Base-by-base conservation (phyloP, 2,888 invertebrate species). In the Bugulina stolonifera region DNA sequence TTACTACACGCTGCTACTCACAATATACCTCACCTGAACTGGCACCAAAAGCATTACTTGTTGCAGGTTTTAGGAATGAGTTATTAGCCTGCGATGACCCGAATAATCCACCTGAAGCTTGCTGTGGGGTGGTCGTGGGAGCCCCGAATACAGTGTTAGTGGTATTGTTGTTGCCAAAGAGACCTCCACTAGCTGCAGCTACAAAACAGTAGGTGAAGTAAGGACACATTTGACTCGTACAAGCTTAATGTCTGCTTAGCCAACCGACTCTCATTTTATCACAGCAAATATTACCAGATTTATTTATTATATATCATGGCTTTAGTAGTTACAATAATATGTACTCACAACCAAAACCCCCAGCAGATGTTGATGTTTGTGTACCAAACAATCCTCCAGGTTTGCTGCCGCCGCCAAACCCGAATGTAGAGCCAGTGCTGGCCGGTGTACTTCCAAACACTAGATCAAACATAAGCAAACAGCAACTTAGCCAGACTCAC, bases 21-120 rank as follows among this genome's bases (percentile, higher is more conserved):
- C n/a, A n/a, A n/a, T n/a, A n/a, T n/a, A 43, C 3, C 57, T 57
- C 23, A 57, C 57, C 75, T 22, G 78, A 76, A 71, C 78, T 79
- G 14, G 80, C 73, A n/a, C 80, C 80, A 76, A 81, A 81, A 22
- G 78, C 78, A 57, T 76, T 75, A 27, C 73, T 78, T n/a, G 77
- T 76, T 1, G 78, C 72, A 25, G 79, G 79, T 32, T 80, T 73
- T 75, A 74, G 27, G 75, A 75, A 72, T 76, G 76, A 22, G 76
- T 70, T 14, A 74, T 73, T 0, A 73, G 23, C 27, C 27, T 22
- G 71, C 54, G 74, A 71, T 27, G 77, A 76, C 71, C 77, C 77
- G 43, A 73, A 69, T 22, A 72, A 52, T 0, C 69, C 72, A 23
- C 71, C 54, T 14, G 73, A 57, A 27, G 57, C 57, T 57, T 5